Evolutionary conservation across 2,797 vertebrate genomes (phyloP), one percentile per base, ranked within the genome.

Genomic region (Myotis pilosus): DNA sequence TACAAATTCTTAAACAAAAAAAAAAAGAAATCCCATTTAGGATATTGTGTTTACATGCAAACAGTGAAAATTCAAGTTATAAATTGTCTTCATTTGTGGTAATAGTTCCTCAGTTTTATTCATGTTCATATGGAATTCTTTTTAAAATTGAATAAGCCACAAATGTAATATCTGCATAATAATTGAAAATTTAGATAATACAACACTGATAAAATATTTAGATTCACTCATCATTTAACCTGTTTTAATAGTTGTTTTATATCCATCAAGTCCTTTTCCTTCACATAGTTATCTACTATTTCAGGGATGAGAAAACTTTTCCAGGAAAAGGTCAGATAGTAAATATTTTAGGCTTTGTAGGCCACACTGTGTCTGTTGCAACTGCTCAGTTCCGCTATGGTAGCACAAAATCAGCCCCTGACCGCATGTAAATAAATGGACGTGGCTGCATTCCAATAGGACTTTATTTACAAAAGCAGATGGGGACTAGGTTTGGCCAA

Each of bases 401-500:
- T 12, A 25, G 22, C 51, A 10, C 38, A 49, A 80, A 87, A 88
- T 23, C 30, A 91, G 13, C 47, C 5, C 0, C 1, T 19, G 49
- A 8, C 15, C 6, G 0, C 19, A 23, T 8, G n/a, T 30, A 28
- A 62, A 69, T 17, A 51, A 22, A 25, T 38, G 25, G 23, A 25
- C 19, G 33, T 3, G 44, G 11, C 25, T 44, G 6, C 71, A 5
- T 64, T 80, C 68, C 44, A 41, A 12, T 55, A 74, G 87, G 92
- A 87, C 71, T 93, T 62, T 92, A 94, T 86, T 92, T 57, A 49
- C 8, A 92, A 53, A 84, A 36, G 44, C 11, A 80, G 53, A 2
- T 17, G 15, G 2, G 6, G 30, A 2, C 49, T 30, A 5, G 49
- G 33, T 76, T 80, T 69, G 20, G 10, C 62, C n/a, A 3, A 16